Evolutionary conservation across 2,888 invertebrate genomes (phyloP).

Genomic region (Melikaiella ostensackeni): DNA sequence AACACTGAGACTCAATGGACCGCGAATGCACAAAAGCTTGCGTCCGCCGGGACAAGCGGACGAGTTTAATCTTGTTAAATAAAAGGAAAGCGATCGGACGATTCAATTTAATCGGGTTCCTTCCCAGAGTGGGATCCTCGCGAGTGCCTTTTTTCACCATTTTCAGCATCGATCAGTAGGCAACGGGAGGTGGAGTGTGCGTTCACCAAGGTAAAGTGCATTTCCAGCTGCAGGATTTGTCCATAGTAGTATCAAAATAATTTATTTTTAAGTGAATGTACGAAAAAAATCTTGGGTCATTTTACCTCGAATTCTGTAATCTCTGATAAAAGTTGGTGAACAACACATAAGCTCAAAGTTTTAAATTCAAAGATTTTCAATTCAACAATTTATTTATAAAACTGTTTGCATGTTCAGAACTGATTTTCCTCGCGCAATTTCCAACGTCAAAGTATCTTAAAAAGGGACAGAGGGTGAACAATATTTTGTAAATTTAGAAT

Average conservation of each 20-base stretch:
- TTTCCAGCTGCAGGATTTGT: neutral
- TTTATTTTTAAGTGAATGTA: too few species aligned
- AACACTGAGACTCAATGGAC: constrained; percentile 49
- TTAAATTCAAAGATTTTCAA: neutral
- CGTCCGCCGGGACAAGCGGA: constrained; percentile 42
- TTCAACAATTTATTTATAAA: neutral
- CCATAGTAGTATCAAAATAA: neutral
- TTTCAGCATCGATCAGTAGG: constrained; percentile 26
- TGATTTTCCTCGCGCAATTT: neutral
- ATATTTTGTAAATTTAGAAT: constrained; percentile 28
- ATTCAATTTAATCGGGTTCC: constrained; percentile 50
- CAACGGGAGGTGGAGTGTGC: neutral
- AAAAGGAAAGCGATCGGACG: constrained; percentile 47
- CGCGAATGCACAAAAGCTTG: constrained; percentile 54
- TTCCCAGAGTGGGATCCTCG: constrained; percentile 26
- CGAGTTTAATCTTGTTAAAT: constrained; percentile 50
- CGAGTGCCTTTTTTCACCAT: constrained; percentile 29
- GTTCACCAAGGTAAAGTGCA: neutral
- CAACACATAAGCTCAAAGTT: too few species aligned
- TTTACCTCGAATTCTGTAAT: too few species aligned
- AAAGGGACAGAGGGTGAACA: neutral
- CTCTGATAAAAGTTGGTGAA: too few species aligned
- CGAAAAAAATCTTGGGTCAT: too few species aligned
- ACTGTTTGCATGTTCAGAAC: neutral
- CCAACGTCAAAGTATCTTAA: neutral